A percentile compares a stretch with the other conserved stretches of the same genome.
Conservation (phyloP, 2,888 invertebrate genomes). For the Lamellibrachia satsuma region DNA sequence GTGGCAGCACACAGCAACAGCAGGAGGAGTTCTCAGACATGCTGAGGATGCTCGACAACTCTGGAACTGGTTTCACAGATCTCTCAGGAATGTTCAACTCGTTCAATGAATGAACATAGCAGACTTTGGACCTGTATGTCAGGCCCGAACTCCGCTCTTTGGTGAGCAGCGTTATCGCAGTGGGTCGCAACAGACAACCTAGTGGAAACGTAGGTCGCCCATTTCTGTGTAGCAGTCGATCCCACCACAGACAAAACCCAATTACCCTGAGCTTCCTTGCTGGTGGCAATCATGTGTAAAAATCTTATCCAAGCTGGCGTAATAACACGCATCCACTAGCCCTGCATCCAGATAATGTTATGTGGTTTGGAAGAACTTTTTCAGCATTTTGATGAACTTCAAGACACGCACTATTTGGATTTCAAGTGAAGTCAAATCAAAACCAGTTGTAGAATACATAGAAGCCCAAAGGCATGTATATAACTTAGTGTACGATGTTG, state of each 20-base stretch:
- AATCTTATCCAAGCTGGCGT: neutral
- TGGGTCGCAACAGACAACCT: too few species aligned
- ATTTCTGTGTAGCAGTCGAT: neutral
- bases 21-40: constrained; percentile 58
- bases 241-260: neutral
- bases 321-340: neutral
- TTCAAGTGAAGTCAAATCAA: neutral
- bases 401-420: neutral
- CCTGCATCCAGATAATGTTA: neutral
- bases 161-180: too few species aligned
- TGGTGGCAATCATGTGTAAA: neutral
- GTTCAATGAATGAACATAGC: neutral
- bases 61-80: constrained; percentile 57
- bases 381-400: neutral
- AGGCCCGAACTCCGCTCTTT: too few species aligned
- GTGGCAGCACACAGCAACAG: constrained; percentile 30
- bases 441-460: neutral
- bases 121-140: too few species aligned
- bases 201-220: too few species aligned
- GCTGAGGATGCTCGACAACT: constrained; percentile 60
- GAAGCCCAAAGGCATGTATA: neutral
- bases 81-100: constrained; percentile 50
- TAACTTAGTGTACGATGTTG: neutral
- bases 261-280: neutral
- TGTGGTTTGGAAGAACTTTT: neutral